Conservation (phyloP, 2,888 invertebrate genomes). For the Meteorus colon region DNA sequence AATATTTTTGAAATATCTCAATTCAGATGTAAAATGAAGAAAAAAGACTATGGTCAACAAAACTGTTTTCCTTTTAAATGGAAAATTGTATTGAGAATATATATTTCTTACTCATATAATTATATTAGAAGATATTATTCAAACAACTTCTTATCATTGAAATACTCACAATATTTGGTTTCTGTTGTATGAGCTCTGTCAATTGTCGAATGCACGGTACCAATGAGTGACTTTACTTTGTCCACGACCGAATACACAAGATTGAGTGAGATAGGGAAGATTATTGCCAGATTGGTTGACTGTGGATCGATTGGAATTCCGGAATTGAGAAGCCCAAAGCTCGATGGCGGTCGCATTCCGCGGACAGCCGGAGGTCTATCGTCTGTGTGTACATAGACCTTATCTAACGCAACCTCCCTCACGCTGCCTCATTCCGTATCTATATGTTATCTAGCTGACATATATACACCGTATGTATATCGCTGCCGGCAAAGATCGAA, state of each 20-base stretch:
- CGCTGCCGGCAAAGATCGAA: not conserved
- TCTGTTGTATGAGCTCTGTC: no score
- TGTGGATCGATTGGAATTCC: conserved; percentile 51
- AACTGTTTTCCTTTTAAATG: no score
- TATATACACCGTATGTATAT: not conserved
- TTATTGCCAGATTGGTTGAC: conserved; percentile 39
- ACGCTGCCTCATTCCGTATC: not conserved
- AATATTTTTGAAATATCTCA: no score
- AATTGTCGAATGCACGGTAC: not conserved
- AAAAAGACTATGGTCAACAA: no score
- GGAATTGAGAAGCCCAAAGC: conserved; percentile 54
- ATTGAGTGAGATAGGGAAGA: conserved; percentile 36
- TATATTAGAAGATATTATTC: no score
- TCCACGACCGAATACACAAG: not conserved
- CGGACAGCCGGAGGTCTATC: conserved; percentile 42
- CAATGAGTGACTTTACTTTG: conserved; percentile 4
- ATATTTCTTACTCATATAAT: no score
- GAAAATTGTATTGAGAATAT: no score
- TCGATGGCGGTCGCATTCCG: conserved; percentile 54
- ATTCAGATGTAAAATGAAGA: no score
- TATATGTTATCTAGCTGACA: conserved; percentile 15
- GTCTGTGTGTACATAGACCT: conserved; percentile 1
- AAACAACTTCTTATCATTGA: no score
- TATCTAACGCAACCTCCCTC: not conserved
- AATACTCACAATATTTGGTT: no score